These are phyloP conservation scores for Hozukius guyotensis DNA, from an alignment of 2,797 vertebrate species.

Conservation along the genomic window DNA sequence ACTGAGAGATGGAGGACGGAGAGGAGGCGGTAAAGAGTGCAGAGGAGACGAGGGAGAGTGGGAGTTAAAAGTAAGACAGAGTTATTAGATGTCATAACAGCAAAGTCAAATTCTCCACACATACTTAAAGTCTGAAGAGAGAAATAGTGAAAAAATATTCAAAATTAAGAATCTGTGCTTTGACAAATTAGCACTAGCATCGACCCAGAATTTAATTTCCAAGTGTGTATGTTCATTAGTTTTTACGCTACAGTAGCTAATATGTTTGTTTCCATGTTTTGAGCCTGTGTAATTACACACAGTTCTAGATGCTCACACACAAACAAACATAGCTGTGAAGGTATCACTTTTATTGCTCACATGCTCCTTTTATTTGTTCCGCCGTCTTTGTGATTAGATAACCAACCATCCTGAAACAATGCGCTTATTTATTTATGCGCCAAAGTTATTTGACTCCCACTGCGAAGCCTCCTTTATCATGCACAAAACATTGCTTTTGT, in stretches of 20 bases:
- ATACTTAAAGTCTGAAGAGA: slow-evolving; percentile 1
- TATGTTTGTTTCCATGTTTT: slow-evolving; percentile 7
- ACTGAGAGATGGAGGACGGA: background rate
- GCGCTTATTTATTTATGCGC: slow-evolving; percentile 62
- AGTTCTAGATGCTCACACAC: background rate
- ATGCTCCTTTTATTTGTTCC: slow-evolving; percentile 32
- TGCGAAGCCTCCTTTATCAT: slow-evolving; percentile 55
- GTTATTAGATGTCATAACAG: slow-evolving; percentile 32
- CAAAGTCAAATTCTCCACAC: slow-evolving; percentile 1
- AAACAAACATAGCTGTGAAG: background rate
- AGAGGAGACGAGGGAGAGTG: background rate
- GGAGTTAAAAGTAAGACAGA: slow-evolving; percentile 15
- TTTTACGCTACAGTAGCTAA: background rate
- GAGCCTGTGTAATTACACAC: slow-evolving; percentile 8
- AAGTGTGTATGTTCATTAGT: slow-evolving; percentile 5
- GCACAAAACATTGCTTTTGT: slow-evolving; percentile 62
- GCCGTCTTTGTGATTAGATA: slow-evolving; percentile 59
- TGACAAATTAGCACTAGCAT: slow-evolving; percentile 15
- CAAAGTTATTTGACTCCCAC: slow-evolving; percentile 64
- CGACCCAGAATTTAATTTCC: slow-evolving; percentile 1
- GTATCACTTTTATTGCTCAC: slow-evolving; percentile 23
- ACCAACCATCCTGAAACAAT: slow-evolving; percentile 64
- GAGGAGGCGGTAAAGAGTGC: background rate
- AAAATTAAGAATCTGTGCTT: background rate
- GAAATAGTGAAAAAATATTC: background rate